These are phyloP conservation scores for Euphonia xanthogaster DNA, from an alignment of 2,797 vertebrate species.

Conservation along the genomic window DNA sequence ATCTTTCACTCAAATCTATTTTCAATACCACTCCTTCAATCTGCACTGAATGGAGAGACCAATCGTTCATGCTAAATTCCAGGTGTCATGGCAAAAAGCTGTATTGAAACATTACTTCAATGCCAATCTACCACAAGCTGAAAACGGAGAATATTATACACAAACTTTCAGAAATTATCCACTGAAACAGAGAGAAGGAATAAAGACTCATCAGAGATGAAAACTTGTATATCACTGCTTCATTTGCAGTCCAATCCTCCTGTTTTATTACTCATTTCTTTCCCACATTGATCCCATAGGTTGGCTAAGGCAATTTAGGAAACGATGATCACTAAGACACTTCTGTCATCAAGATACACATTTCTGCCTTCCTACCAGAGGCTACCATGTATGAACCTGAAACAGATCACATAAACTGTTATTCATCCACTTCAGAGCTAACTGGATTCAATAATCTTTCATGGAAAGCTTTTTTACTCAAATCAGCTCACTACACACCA, in stretches of 20 bases:
- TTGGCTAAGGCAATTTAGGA: not conserved
- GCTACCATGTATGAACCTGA: fast-evolving
- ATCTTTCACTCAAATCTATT: not conserved
- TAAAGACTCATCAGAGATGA: not conserved
- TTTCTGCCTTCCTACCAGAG: not conserved
- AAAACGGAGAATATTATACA: not conserved
- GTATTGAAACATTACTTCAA: not conserved
- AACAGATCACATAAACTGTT: not conserved
- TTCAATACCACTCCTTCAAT: not conserved
- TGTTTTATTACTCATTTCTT: not conserved
- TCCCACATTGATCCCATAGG: not conserved
- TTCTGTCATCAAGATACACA: not conserved
- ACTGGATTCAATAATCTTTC: not conserved
- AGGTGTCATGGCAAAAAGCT: not conserved
- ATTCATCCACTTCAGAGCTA: not conserved
- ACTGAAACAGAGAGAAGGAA: slow-evolving; percentile 3
- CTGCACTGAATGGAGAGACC: not conserved
- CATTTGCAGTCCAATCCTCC: not conserved
- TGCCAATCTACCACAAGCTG: not conserved
- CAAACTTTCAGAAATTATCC: not conserved
- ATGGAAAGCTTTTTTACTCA: not conserved
- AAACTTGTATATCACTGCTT: not conserved
- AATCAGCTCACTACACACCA: not conserved
- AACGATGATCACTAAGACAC: not conserved
- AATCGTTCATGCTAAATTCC: not conserved